Evolutionary conservation across 2,888 invertebrate genomes (phyloP).

Genomic region (Hypsopygia costalis): DNA sequence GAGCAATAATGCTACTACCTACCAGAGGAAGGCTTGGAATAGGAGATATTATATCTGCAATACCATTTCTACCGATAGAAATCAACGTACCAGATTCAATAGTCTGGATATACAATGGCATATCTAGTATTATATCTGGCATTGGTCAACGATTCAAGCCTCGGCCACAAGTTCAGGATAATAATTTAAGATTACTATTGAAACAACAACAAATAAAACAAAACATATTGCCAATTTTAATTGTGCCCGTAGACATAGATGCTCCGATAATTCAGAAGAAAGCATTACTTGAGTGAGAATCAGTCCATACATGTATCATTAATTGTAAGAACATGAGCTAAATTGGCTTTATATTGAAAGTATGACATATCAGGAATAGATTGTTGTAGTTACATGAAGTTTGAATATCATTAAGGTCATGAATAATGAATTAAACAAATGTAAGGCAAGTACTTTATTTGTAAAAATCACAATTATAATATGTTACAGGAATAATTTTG

Average conservation of each 20-base stretch:
- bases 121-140: conserved; percentile 49
- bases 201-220: conserved; percentile 28
- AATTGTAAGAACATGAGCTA: too few relatives aligned
- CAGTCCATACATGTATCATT: too few relatives aligned
- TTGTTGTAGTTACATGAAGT: too few relatives aligned
- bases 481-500: not conserved
- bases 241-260: conserved; percentile 17
- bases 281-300: too few relatives aligned
- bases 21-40: conserved; percentile 45
- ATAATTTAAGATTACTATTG: conserved; percentile 31
- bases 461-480: not conserved
- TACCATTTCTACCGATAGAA: conserved; percentile 82
- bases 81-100: conserved; percentile 83
- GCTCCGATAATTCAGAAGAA: conserved; percentile 9
- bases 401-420: too few relatives aligned
- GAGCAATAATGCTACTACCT: conserved; percentile 37
- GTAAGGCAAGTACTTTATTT: too few relatives aligned
- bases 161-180: conserved; percentile 23
- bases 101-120: conserved; percentile 57
- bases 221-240: conserved; percentile 11
- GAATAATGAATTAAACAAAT: too few relatives aligned
- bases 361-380: too few relatives aligned
- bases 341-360: too few relatives aligned
- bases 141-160: conserved; percentile 49
- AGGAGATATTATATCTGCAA: conserved; percentile 70